Percentiles rank a stretch among this genome's conserved stretches.
These are phyloP conservation scores for Tympanuchus pallidicinctus DNA, from an alignment of 2,113 vertebrate species.

Conservation along the genomic window DNA sequence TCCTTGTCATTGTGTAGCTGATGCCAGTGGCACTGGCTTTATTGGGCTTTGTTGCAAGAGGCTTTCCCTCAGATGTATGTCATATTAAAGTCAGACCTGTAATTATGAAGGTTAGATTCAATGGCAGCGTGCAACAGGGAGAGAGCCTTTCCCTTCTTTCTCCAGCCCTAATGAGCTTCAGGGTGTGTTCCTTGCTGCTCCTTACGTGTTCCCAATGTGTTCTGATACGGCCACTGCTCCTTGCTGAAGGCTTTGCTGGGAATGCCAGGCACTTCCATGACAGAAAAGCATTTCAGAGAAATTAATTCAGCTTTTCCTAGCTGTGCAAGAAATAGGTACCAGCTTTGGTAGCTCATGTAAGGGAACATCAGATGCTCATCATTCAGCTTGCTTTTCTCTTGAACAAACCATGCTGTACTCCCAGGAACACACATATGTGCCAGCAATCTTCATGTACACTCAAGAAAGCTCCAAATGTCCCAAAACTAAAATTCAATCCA, in stretches of 20 bases:
- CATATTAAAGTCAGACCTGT: neutral
- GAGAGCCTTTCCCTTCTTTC: neutral
- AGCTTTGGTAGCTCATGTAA: neutral
- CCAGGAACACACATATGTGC: neutral
- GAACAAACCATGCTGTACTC: neutral
- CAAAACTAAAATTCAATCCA: neutral
- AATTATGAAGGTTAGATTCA: neutral
- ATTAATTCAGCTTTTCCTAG: neutral
- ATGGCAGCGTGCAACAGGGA: neutral
- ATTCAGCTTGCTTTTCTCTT: neutral
- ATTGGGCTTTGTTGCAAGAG: neutral
- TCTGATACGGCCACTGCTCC: neutral
- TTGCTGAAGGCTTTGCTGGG: neutral
- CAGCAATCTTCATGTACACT: neutral
- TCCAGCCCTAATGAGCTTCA: neutral
- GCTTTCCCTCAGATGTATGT: neutral
- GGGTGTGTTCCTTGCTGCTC: neutral
- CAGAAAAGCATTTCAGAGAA: neutral
- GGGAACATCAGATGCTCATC: neutral
- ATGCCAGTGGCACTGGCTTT: neutral
- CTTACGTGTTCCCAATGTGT: too few relatives aligned
- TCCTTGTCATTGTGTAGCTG: neutral
- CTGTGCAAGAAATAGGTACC: neutral
- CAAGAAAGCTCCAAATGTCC: slow-evolving; percentile 14
- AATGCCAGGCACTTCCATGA: neutral